Evolutionary conservation across 2,113 vertebrate species (phyloP), one percentile per base, ranked within the genome.

Genomic region (Eptesicus fuscus): DNA sequence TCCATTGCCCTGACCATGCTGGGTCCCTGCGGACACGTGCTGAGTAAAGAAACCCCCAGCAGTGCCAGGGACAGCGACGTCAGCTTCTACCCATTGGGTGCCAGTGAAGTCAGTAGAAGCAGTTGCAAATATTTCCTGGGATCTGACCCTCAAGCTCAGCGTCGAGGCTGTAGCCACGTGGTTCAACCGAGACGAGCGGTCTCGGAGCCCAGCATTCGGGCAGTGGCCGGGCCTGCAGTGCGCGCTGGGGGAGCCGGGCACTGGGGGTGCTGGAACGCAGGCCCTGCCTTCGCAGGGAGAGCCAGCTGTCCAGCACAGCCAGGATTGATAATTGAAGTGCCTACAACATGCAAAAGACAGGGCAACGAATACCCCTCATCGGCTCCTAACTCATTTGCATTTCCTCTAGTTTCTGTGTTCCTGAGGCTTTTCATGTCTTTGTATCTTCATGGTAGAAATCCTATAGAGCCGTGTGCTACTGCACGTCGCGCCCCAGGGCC

Each of bases 401-500:
- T n/a, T n/a, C 4, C 56, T 13, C 4, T 11, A 4, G 8, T 1
- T 0, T 1, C 35, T 30, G 42, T 69, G 77, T 32, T 40, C 83
- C 61, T 2, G 23, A 20, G n/a, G 35, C 32, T 16, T 13, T 4
- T 9, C 9, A 12, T 3, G 56, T 42, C 4, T 49, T 2, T 32
- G 17, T 5, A 1, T 10, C 53, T 32, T 51, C 25, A 0, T 20
- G 82, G 49, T 25, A 13, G 59, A 20, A 40, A 1, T 16, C 3
- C 10, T 16, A 0, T 1, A 13, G 9, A 10, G 16, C 16, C 0
- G 23, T 2, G 20, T 0, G 4, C 20, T 20, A 0, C 25, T 0
- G 30, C 25, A 1, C 16, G 0, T 16, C 53, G 35, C 47, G 12
- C 32, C 65, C 44, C 44, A 10, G 9, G 0, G 9, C 71, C 4